Percentiles rank a stretch among this genome's conserved stretches.
phyloP scores from a whole-genome alignment of 53 echinoderm and acorn worm genomes.

The Crossaster papposus region DNA sequence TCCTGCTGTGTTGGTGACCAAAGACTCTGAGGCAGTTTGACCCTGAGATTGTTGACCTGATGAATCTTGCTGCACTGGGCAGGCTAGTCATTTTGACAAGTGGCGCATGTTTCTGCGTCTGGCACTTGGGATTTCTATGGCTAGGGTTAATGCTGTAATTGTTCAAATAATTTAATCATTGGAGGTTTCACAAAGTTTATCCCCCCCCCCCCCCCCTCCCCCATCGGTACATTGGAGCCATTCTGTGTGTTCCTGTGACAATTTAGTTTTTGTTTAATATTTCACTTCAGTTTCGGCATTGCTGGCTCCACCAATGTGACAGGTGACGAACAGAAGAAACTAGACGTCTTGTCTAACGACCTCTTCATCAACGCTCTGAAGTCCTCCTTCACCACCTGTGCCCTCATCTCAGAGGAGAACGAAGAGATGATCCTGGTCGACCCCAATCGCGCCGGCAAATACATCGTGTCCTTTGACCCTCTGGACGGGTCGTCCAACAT shows the following conservation, averaged over 20 bases:
- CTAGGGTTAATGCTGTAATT: too few relatives aligned
- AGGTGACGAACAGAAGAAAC: slow-evolving; percentile 97
- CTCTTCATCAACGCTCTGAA: slow-evolving; percentile 88
- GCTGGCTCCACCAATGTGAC: slow-evolving; percentile 87
- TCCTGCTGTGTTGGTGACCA: too few relatives aligned
- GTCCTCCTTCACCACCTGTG: slow-evolving; percentile 85
- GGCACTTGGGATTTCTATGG: too few relatives aligned
- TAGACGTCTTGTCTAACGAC: slow-evolving; percentile 96
- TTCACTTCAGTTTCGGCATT: slow-evolving; percentile 79
- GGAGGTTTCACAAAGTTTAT: too few relatives aligned
- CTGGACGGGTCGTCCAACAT: slow-evolving; percentile 98
- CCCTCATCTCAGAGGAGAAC: slow-evolving; percentile 90
- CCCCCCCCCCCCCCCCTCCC: too few relatives aligned
- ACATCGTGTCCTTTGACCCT: slow-evolving; percentile 98
- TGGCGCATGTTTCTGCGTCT: too few relatives aligned
- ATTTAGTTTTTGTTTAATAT: background rate
- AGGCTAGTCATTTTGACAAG: too few relatives aligned
- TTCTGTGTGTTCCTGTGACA: background rate
- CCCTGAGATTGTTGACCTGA: too few relatives aligned
- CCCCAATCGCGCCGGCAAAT: slow-evolving; percentile 78
- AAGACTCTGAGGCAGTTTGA: too few relatives aligned
- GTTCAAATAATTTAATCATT: too few relatives aligned
- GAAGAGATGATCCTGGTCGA: slow-evolving; percentile 89
- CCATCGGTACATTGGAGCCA: too few relatives aligned
- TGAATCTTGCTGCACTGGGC: too few relatives aligned